Conservation (phyloP, 1,140 invertebrate genomes). For the Aphidius gifuensis region DNA sequence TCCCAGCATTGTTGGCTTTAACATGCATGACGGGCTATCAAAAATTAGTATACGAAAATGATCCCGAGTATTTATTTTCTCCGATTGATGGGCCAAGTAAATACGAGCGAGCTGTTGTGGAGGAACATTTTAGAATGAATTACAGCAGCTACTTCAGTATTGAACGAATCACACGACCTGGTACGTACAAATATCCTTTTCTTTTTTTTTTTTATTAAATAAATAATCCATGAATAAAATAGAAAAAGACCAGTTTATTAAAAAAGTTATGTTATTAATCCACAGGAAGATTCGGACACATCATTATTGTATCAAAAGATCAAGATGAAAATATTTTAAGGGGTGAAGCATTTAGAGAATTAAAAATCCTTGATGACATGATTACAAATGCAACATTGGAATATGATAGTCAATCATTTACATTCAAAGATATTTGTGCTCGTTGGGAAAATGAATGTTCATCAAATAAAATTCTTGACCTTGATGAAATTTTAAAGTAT, state of each 20-base stretch:
- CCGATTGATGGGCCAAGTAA: constrained; percentile 82
- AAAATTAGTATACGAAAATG: constrained; percentile 81
- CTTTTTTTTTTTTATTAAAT: constrained; percentile 2
- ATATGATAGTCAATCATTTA: constrained; percentile 66
- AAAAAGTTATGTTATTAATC: constrained; percentile 24
- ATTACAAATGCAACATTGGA: constrained; percentile 73
- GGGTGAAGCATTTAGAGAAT: constrained; percentile 73
- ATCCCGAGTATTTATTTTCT: constrained; percentile 89
- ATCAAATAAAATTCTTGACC: constrained; percentile 79
- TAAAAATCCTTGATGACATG: constrained; percentile 70
- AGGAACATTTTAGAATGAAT: constrained; percentile 84
- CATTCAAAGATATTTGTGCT: constrained; percentile 79
- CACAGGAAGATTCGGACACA: constrained; percentile 77
- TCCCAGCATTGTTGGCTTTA: constrained; percentile 76
- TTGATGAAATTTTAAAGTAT: constrained; percentile 78
- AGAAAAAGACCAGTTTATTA: background rate
- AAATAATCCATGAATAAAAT: background rate
- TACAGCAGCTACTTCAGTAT: constrained; percentile 81
- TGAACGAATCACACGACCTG: constrained; percentile 80
- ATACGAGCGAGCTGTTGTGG: constrained; percentile 76
- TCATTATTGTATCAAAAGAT: constrained; percentile 82
- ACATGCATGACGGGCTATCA: constrained; percentile 85
- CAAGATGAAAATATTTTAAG: constrained; percentile 75
- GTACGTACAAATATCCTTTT: constrained; percentile 48
- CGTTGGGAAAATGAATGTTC: constrained; percentile 79